Conservation (phyloP, 2,888 invertebrate species). For the Hylaea fasciaria region DNA sequence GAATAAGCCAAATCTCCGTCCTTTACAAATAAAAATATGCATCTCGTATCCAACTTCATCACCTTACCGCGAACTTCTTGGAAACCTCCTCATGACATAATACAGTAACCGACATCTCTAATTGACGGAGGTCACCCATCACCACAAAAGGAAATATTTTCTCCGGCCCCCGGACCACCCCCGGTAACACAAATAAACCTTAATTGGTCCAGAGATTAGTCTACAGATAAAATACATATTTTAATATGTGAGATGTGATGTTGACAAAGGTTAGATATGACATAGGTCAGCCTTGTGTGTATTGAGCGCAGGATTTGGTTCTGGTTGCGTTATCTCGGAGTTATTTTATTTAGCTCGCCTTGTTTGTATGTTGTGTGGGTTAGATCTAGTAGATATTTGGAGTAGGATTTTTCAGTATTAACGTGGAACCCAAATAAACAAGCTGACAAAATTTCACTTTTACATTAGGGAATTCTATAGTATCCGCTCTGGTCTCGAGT, state of each 20-base stretch:
- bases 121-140: slow-evolving; percentile 71
- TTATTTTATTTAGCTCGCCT: no score
- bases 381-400: no score
- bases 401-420: no score
- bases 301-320: no score
- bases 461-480: no score
- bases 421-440: no score
- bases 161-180: slow-evolving; percentile 69
- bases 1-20: no score
- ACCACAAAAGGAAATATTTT: slow-evolving; percentile 54
- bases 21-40: no score
- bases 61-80: slow-evolving; percentile 45
- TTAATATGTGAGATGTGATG: slow-evolving; percentile 55
- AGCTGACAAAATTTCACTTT: no score
- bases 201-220: slow-evolving; percentile 75
- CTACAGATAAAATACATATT: slow-evolving; percentile 64
- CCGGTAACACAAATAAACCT: slow-evolving; percentile 68
- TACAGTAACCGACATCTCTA: slow-evolving; percentile 72
- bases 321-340: no score
- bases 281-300: no score
- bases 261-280: slow-evolving; percentile 50
- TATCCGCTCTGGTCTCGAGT: background rate
- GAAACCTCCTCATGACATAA: slow-evolving; percentile 46
- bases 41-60: background rate
- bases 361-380: no score